Percentiles rank a stretch among this genome's conserved stretches.
phyloP scores from a whole-genome alignment of 1,140 invertebrate species.

The Drosophila sproati region DNA sequence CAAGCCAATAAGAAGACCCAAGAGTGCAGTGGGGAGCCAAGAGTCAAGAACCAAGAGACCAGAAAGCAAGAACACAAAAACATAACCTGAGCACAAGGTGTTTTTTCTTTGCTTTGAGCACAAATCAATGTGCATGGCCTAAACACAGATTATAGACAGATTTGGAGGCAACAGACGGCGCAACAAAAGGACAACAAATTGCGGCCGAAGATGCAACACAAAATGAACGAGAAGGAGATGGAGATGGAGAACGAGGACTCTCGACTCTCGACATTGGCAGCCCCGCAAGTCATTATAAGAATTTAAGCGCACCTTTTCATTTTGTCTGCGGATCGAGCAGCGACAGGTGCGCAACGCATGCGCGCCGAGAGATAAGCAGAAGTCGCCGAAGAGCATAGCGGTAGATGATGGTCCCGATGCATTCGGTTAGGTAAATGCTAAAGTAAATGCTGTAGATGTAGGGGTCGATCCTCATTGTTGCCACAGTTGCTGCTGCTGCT shows the following conservation, averaged over 20 bases:
- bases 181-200: conserved; percentile 58
- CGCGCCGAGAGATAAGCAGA: conserved; percentile 36
- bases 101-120: conserved; percentile 52
- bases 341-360: conserved; percentile 77
- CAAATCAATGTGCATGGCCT: conserved; percentile 58
- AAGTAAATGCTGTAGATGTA: conserved; percentile 18
- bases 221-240: conserved; percentile 30
- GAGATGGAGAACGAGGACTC: conserved; percentile 21
- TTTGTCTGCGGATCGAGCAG: conserved; percentile 57
- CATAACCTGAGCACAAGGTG: conserved; percentile 62
- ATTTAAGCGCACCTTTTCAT: conserved; percentile 83
- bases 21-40: conserved; percentile 36
- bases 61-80: neutral
- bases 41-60: neutral
- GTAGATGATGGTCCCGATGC: conserved; percentile 57
- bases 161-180: conserved; percentile 65
- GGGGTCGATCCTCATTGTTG: conserved; percentile 16
- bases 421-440: conserved; percentile 22
- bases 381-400: conserved; percentile 53
- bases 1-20: conserved; percentile 62
- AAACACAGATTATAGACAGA: conserved; percentile 82
- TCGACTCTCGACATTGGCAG: conserved; percentile 7
- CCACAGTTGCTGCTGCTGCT: conserved; percentile 57
- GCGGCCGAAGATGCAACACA: conserved; percentile 57
- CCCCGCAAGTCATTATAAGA: conserved; percentile 77